Evolutionary conservation across 2,797 vertebrate genomes (phyloP).

Genomic region (Peromyscus melanophrys): DNA sequence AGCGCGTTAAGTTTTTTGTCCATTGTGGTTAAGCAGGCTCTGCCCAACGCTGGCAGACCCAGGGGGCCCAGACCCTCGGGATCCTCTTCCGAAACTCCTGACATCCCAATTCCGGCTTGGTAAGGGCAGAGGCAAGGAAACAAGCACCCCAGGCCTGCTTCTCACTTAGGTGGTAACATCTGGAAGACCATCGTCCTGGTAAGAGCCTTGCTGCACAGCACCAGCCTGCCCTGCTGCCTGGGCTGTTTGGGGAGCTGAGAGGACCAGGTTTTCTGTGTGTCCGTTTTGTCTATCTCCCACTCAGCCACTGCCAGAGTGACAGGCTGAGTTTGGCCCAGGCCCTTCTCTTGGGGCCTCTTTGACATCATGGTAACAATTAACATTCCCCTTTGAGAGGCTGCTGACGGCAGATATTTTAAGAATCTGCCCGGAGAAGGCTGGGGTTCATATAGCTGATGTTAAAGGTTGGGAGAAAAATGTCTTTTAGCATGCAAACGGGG

Average conservation of each 20-base stretch:
- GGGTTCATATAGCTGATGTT: neutral
- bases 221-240: neutral
- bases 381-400: conserved; percentile 92
- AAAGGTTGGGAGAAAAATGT: conserved; percentile 8
- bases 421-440: conserved; percentile 81
- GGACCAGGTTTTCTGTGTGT: conserved; percentile 4
- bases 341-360: conserved; percentile 88
- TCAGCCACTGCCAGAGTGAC: conserved; percentile 81
- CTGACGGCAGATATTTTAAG: conserved; percentile 90
- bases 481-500: neutral
- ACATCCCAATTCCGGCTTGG: conserved; percentile 90
- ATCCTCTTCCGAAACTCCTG: conserved; percentile 84
- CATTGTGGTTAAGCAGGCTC: conserved; percentile 86
- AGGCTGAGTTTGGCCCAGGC: conserved; percentile 86
- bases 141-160: neutral
- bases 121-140: conserved; percentile 65
- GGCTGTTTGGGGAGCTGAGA: neutral
- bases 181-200: conserved; percentile 80
- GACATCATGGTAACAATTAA: conserved; percentile 92
- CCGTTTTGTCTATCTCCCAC: conserved; percentile 88
- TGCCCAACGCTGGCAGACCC: conserved; percentile 82
- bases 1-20: conserved; percentile 91
- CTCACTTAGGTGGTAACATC: conserved; percentile 74
- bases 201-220: conserved; percentile 46
- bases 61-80: conserved; percentile 67